Evolutionary conservation across 2,888 invertebrate genomes (phyloP).

Genomic region (Aplocera efformata): DNA sequence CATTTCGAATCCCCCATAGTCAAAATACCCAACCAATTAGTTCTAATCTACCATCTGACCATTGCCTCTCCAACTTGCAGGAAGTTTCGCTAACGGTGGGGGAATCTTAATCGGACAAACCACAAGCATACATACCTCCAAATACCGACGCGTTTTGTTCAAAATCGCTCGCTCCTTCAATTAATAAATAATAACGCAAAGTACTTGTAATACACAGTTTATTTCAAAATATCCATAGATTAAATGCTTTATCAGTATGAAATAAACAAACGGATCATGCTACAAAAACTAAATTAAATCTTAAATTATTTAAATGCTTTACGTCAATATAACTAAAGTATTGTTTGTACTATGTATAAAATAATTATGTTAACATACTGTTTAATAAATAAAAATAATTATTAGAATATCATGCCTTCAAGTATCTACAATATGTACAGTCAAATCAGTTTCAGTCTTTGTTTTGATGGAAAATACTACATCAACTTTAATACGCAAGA

Average conservation of each 20-base stretch:
- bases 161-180: no score
- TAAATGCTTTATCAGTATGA: slow-evolving; percentile 65
- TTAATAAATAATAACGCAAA: slow-evolving; percentile 5
- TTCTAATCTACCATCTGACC: no score
- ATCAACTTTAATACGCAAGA: slow-evolving; percentile 6
- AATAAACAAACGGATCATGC: slow-evolving; percentile 40
- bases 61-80: no score
- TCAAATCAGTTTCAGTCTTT: slow-evolving; percentile 43
- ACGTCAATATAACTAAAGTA: slow-evolving; percentile 35
- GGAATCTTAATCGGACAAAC: no score
- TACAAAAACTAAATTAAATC: slow-evolving; percentile 30
- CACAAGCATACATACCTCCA: no score
- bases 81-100: no score
- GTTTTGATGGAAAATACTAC: slow-evolving; percentile 25
- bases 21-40: no score
- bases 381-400: slow-evolving; percentile 33
- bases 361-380: slow-evolving; percentile 13
- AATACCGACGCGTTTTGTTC: no score
- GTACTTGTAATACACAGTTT: slow-evolving; percentile 22
- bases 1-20: no score
- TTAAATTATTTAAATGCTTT: slow-evolving; percentile 23
- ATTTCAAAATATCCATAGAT: slow-evolving; percentile 33
- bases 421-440: slow-evolving; percentile 38
- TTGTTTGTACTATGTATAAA: slow-evolving; percentile 56
- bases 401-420: slow-evolving; percentile 24